Conservation (phyloP, 2,888 invertebrate species). For the Steinernema hermaphroditum region DNA sequence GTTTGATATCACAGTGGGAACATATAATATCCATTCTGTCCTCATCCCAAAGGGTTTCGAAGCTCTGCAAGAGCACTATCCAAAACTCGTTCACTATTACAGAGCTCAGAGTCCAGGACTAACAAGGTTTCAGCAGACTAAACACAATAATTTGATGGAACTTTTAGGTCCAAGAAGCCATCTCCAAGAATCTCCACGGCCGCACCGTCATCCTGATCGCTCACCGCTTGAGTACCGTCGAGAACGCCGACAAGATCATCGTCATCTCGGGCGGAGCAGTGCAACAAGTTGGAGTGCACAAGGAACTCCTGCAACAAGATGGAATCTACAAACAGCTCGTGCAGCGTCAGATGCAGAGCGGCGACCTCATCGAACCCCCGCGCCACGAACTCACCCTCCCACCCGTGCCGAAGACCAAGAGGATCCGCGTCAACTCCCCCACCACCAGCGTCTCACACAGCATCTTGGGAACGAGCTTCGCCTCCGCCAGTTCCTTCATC, state of each 20-base stretch:
- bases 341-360: slow-evolving; percentile 64
- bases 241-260: slow-evolving; percentile 52
- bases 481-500: slow-evolving; percentile 53
- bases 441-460: slow-evolving; percentile 54
- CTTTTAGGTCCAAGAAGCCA: slow-evolving; percentile 66
- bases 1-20: background rate
- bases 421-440: slow-evolving; percentile 42
- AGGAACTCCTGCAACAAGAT: slow-evolving; percentile 62
- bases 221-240: slow-evolving; percentile 69
- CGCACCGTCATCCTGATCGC: slow-evolving; percentile 69
- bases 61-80: too few relatives aligned
- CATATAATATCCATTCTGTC: too few relatives aligned
- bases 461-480: slow-evolving; percentile 62
- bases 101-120: too few relatives aligned
- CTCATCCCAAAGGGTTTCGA: too few relatives aligned
- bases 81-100: too few relatives aligned
- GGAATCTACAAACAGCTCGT: slow-evolving; percentile 66
- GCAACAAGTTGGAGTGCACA: slow-evolving; percentile 64
- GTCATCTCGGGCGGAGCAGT: slow-evolving; percentile 59
- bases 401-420: slow-evolving; percentile 28
- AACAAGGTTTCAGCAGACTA: too few relatives aligned
- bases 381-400: slow-evolving; percentile 4
- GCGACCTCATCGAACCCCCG: slow-evolving; percentile 36
- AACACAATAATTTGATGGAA: too few relatives aligned
- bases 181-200: slow-evolving; percentile 66